These are phyloP conservation scores for Neuroterus valhalla DNA, from an alignment of 1,140 invertebrate genomes.

Conservation along the genomic window DNA sequence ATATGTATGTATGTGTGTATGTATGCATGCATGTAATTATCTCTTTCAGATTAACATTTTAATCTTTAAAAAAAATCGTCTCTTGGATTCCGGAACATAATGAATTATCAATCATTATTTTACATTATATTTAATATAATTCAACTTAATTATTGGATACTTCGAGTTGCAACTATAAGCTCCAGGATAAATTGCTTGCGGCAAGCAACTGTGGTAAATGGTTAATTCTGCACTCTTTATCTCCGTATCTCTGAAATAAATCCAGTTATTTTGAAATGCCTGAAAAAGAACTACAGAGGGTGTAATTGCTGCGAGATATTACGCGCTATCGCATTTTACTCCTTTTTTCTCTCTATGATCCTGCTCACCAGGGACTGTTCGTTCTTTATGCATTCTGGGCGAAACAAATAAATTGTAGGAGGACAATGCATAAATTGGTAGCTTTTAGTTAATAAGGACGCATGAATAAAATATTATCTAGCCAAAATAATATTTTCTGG, in stretches of 20 bases:
- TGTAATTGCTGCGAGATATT: slow-evolving; percentile 14
- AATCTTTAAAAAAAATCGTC: not conserved
- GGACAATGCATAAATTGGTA: slow-evolving; percentile 1
- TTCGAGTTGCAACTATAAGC: too few relatives aligned
- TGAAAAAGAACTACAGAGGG: slow-evolving; percentile 2
- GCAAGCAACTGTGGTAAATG: not conserved
- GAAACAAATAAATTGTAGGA: slow-evolving; percentile 5
- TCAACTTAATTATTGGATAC: too few relatives aligned
- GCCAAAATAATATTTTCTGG: not conserved
- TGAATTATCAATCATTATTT: too few relatives aligned
- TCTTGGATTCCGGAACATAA: too few relatives aligned
- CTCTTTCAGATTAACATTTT: too few relatives aligned
- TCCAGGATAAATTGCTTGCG: too few relatives aligned
- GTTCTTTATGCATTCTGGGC: slow-evolving; percentile 23
- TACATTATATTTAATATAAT: too few relatives aligned
- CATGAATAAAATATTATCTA: slow-evolving; percentile 2
- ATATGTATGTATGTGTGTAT: too few relatives aligned
- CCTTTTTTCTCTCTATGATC: slow-evolving; percentile 2
- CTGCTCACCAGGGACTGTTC: not conserved
- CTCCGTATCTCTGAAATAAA: slow-evolving; percentile 15
- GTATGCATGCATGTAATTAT: too few relatives aligned
- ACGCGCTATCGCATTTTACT: slow-evolving; percentile 1
- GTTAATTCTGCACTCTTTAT: not conserved
- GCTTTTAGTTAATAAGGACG: slow-evolving; percentile 5
- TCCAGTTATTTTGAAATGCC: slow-evolving; percentile 7